Evolutionary conservation across 2,113 vertebrate genomes (phyloP).

Genomic region (Asarcornis scutulata): DNA sequence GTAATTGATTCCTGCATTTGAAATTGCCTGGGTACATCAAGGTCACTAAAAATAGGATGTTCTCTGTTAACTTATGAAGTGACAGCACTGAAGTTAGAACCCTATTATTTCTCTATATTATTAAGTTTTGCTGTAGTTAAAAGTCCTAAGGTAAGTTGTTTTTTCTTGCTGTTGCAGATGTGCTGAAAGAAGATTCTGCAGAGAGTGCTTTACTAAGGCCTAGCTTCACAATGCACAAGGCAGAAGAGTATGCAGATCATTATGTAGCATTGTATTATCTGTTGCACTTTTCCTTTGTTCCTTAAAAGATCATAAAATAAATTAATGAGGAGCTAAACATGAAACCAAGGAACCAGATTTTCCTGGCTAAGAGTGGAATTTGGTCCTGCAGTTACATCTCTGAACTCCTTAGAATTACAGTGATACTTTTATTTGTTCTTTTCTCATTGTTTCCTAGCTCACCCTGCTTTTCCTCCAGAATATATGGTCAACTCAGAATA

Average conservation of each 20-base stretch:
- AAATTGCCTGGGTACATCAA: background rate
- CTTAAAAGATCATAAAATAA: background rate
- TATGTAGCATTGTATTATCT: background rate
- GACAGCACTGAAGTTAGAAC: background rate
- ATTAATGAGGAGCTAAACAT: background rate
- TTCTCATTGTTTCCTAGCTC: slow-evolving; percentile 33
- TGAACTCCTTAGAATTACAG: background rate
- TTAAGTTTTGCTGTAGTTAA: background rate
- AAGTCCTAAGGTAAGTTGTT: background rate
- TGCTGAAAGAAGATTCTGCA: background rate
- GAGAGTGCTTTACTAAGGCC: background rate
- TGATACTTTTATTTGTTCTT: background rate
- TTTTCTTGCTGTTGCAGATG: background rate
- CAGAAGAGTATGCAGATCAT: background rate
- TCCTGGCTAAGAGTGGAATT: background rate
- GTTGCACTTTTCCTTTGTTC: background rate
- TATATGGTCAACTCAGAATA: slow-evolving; percentile 54
- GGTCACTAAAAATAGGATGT: background rate
- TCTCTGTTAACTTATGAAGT: background rate
- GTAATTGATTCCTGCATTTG: background rate
- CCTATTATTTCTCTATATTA: background rate
- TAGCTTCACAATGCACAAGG: background rate
- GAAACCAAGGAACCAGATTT: background rate
- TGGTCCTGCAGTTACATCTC: background rate
- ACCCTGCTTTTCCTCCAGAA: slow-evolving; percentile 48